phyloP scores from a whole-genome alignment of 2,888 invertebrate genomes.

The Proisotoma minuta region DNA sequence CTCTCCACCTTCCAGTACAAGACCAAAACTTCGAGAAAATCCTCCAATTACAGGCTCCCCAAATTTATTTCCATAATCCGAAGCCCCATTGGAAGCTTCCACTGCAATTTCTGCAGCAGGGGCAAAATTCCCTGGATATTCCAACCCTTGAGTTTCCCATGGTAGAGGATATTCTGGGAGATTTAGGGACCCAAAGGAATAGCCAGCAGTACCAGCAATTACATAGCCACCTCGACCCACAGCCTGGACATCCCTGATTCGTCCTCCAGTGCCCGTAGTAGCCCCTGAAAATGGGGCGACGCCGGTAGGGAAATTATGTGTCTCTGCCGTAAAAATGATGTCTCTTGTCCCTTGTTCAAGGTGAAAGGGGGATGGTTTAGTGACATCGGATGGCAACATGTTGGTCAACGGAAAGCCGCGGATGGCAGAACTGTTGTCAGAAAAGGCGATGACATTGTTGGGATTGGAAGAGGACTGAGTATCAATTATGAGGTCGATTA shows the following conservation, averaged over 20 bases:
- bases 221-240: constrained; percentile 91
- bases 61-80: constrained; percentile 98
- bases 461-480: constrained; percentile 79
- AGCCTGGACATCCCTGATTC: constrained; percentile 90
- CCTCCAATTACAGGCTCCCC: constrained; percentile 92
- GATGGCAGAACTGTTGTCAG: constrained; percentile 95
- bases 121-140: constrained; percentile 87
- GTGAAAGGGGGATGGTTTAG: constrained; percentile 59
- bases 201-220: constrained; percentile 93
- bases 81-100: constrained; percentile 95
- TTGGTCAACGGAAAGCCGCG: constrained; percentile 69
- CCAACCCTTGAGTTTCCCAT: constrained; percentile 72
- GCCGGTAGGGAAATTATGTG: constrained; percentile 96
- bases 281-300: constrained; percentile 92
- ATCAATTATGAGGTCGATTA: constrained; percentile 87
- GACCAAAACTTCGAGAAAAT: constrained; percentile 85
- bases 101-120: constrained; percentile 81
- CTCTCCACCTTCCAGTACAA: constrained; percentile 59
- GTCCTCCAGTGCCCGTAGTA: constrained; percentile 94
- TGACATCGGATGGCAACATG: constrained; percentile 65
- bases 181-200: constrained; percentile 86
- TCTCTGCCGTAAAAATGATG: constrained; percentile 96
- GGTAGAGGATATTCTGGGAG: constrained; percentile 81
- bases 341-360: constrained; percentile 64
- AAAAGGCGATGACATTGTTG: constrained; percentile 95